Evolutionary conservation across 2,888 invertebrate genomes (phyloP).

Genomic region (Listrodromus nycthemerus): DNA sequence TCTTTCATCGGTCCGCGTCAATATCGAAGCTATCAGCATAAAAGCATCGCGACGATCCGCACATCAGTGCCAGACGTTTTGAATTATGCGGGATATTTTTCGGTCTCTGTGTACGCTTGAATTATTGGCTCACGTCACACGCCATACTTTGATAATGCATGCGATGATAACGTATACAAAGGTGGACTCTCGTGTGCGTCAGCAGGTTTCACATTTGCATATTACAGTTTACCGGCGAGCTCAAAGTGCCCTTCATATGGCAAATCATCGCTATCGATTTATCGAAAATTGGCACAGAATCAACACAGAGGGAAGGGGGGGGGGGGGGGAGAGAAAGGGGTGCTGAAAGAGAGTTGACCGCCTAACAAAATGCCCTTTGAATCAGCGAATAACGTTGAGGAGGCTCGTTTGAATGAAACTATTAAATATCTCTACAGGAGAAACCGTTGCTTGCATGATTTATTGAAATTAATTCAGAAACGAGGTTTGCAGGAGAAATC

Average conservation of each 20-base stretch:
- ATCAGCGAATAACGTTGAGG: conserved; percentile 4
- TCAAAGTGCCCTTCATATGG: conserved; percentile 50
- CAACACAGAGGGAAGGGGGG: not conserved
- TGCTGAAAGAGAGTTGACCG: not conserved
- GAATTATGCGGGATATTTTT: not conserved
- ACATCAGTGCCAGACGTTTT: not conserved
- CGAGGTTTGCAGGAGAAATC: no score
- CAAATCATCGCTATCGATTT: conserved; percentile 51
- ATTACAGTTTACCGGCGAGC: conserved; percentile 48
- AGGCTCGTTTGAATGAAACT: not conserved
- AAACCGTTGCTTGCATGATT: not conserved
- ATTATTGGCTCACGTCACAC: conserved; percentile 33
- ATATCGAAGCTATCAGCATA: not conserved
- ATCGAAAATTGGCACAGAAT: conserved; percentile 55
- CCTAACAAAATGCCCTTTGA: not conserved
- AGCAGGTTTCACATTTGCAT: conserved; percentile 47
- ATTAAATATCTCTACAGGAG: not conserved
- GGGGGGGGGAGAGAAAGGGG: not conserved
- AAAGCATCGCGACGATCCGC: not conserved
- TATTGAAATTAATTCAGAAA: not conserved
- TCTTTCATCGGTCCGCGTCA: not conserved
- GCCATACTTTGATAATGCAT: not conserved
- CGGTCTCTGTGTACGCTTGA: conserved; percentile 12
- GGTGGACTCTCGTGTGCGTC: not conserved
- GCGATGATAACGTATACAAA: not conserved